Conservation (phyloP, 2,888 invertebrate genomes). For the Mechanitis messenoides region DNA sequence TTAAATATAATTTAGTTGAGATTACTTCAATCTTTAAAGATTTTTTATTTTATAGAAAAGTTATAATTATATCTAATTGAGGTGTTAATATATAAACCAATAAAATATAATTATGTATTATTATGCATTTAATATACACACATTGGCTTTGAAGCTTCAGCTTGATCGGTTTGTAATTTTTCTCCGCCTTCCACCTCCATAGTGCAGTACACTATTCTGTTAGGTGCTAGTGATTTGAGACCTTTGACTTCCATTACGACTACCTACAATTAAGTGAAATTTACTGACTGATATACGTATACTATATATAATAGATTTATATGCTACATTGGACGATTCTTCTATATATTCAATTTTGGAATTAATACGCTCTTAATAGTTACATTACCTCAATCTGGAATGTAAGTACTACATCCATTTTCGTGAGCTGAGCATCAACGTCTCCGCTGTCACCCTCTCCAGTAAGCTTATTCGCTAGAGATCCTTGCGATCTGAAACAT, state of each 20-base stretch:
- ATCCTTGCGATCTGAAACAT: constrained; percentile 90
- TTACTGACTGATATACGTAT: neutral
- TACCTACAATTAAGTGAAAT: constrained; percentile 80
- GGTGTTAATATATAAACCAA: no score
- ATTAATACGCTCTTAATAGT: constrained; percentile 2
- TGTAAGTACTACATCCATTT: constrained; percentile 97
- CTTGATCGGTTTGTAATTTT: constrained; percentile 99
- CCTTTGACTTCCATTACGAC: constrained; percentile 99
- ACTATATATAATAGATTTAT: neutral
- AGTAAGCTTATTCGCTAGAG: constrained; percentile 91
- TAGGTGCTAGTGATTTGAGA: constrained; percentile 95
- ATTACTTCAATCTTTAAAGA: neutral
- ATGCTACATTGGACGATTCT: neutral
- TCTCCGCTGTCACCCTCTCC: constrained; percentile 97
- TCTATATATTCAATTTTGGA: neutral
- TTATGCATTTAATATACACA: constrained; percentile 55
- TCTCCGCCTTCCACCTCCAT: constrained; percentile 99
- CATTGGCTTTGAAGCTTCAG: constrained; percentile 99
- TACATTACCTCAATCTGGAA: constrained; percentile 93
- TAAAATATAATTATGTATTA: no score
- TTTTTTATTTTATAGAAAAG: neutral
- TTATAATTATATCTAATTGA: no score
- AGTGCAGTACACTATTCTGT: constrained; percentile 99
- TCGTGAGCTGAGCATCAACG: constrained; percentile 95
- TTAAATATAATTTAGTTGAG: no score